Evolutionary conservation across 1,140 invertebrate species (phyloP).

Genomic region (Pygmarrhopalites habei): DNA sequence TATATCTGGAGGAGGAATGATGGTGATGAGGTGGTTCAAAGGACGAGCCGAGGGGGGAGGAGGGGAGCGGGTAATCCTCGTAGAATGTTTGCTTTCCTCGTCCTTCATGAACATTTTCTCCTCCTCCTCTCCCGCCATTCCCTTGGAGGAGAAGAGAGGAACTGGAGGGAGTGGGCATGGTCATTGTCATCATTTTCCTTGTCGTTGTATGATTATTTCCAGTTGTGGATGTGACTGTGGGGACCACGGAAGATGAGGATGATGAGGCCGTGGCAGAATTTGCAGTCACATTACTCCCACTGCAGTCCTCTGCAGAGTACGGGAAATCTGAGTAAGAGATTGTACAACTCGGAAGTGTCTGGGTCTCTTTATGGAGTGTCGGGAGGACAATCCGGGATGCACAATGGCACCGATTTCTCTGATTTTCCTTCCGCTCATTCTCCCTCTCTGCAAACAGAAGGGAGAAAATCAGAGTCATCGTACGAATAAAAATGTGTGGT

Average conservation of each 20-base stretch:
- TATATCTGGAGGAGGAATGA: no score
- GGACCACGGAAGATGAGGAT: no score
- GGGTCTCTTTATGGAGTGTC: conserved; percentile 27
- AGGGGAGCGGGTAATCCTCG: not conserved
- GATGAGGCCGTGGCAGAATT: not conserved
- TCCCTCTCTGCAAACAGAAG: conserved; percentile 72
- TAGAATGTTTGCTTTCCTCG: not conserved
- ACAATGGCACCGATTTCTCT: conserved; percentile 30
- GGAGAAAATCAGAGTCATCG: no score
- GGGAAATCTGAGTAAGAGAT: conserved; percentile 36
- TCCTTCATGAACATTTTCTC: no score
- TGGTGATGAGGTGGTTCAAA: no score
- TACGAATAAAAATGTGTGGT: no score
- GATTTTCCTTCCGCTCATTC: conserved; percentile 52
- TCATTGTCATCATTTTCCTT: no score
- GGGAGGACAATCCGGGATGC: conserved; percentile 27
- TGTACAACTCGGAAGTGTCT: conserved; percentile 34
- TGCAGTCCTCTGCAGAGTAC: conserved; percentile 17
- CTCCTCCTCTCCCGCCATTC: no score
- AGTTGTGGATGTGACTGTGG: no score
- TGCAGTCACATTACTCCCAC: conserved; percentile 2
- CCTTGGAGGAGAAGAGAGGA: no score
- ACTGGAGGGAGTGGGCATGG: no score
- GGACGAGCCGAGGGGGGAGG: no score
- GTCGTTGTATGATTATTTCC: not conserved